Evolutionary conservation across 1,140 invertebrate species (phyloP), one percentile per base, ranked within the genome.

Genomic region (Rhizoglyphus robini): DNA sequence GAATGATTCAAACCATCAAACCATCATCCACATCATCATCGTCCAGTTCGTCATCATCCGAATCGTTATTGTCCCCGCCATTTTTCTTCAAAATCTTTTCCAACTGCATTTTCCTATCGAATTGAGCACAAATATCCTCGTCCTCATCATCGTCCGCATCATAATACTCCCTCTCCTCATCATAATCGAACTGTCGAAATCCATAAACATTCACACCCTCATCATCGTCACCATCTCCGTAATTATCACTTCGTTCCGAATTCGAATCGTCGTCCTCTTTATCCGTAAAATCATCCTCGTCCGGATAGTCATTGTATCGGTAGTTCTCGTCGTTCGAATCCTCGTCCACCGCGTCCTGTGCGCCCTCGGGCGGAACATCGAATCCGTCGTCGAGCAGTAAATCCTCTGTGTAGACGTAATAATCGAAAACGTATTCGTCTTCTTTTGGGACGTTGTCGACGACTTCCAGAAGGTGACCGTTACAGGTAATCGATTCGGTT

Each of bases 251-350:
- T 2, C n/a, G 36, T 38, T 60, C 58, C 15, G n/a, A 18, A 32
- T 60, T 29, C 15, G n/a, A 18, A 29, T 46, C 58, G 25, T 34
- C 57, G 20, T 60, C 58, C 13, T 46, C 63, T 18, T 64, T 27
- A 31, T 49, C 47, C 20, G 47, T 3, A 27, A 64, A 47, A 36
- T 51, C 63, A 49, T 64, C 41, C 29, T 64, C 63, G 31, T 64
- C 63, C 4, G 63, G 63, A 57, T 64, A 64, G 29, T 64, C 63
- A 49, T 64, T 64, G 31, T 64, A 64, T 15, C 27, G 27, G 31
- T 64, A 64, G 29, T 64, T 27, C 41, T 64, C 63, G 27, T 64
- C 63, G 29, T 64, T 64, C 4, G 8, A n/a, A 32, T 64, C 63
- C 23, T 49, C 29, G 46, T 51, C 18, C 8, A 13, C 8, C 29